Conservation (phyloP, 2,888 invertebrate genomes). For the Oegoconia quadripuncta region DNA sequence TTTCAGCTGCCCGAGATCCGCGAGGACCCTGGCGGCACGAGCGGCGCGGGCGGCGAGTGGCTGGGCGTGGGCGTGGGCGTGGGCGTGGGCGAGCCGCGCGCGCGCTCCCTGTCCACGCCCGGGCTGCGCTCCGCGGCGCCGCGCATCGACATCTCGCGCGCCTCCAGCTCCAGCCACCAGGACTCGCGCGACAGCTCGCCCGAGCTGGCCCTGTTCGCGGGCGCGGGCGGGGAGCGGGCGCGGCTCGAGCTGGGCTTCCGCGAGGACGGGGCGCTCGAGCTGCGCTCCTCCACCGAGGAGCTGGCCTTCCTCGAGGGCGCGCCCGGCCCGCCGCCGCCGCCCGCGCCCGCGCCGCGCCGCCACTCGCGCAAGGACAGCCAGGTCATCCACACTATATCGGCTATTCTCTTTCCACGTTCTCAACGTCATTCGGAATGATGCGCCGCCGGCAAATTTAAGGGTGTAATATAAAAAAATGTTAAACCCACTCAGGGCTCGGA, state of each 20-base stretch:
- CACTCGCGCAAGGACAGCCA: slow-evolving; percentile 86
- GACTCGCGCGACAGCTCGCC: slow-evolving; percentile 92
- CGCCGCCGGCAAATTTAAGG: too few species aligned
- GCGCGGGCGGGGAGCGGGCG: slow-evolving; percentile 33
- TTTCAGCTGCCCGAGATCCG: slow-evolving; percentile 77
- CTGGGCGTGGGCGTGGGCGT: slow-evolving; percentile 33
- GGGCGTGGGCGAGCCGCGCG: slow-evolving; percentile 46
- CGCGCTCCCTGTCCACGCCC: slow-evolving; percentile 64
- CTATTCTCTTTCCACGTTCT: too few species aligned
- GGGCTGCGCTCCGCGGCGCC: slow-evolving; percentile 82
- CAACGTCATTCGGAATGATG: too few species aligned
- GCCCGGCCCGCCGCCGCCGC: slow-evolving; percentile 32
- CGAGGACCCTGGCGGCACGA: slow-evolving; percentile 61
- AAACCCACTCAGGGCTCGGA: too few species aligned
- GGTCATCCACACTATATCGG: too few species aligned
- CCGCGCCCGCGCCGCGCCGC: slow-evolving; percentile 55
- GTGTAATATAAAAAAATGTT: too few species aligned
- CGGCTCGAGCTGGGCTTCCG: slow-evolving; percentile 78
- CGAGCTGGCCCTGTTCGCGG: slow-evolving; percentile 88
- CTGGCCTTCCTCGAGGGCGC: slow-evolving; percentile 86
- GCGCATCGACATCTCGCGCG: slow-evolving; percentile 92
- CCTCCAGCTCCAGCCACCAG: slow-evolving; percentile 92
- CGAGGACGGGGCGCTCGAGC: slow-evolving; percentile 90
- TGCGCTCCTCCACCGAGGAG: slow-evolving; percentile 93
- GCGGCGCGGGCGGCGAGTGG: slow-evolving; percentile 23